These are phyloP conservation scores for Agrochola lychnidis DNA, from an alignment of 2,888 invertebrate species.

Conservation along the genomic window DNA sequence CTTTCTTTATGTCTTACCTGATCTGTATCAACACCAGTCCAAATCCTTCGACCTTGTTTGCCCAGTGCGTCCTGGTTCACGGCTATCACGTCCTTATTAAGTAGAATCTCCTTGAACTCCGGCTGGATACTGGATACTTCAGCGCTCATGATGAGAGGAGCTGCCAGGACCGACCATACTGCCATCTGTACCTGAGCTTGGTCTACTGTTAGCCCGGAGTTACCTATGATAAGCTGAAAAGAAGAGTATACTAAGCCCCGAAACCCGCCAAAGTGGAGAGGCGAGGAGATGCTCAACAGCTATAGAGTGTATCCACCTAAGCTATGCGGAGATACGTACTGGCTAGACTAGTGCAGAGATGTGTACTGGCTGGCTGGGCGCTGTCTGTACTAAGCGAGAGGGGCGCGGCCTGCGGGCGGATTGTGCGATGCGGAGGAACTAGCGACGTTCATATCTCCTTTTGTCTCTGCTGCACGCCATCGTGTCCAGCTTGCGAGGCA, in stretches of 20 bases:
- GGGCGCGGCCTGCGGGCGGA: background rate
- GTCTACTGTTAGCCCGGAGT: conserved; percentile 90
- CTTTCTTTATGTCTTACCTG: conserved; percentile 13
- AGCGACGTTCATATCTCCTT: background rate
- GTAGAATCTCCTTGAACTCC: conserved; percentile 90
- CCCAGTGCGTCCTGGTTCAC: conserved; percentile 92
- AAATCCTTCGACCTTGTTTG: conserved; percentile 89
- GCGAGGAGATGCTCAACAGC: too few species aligned
- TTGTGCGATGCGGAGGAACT: background rate
- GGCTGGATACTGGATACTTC: conserved; percentile 88
- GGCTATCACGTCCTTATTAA: conserved; percentile 91
- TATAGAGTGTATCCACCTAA: too few species aligned
- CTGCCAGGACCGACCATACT: conserved; percentile 92
- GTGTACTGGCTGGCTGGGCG: too few species aligned
- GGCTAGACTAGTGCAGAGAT: too few species aligned
- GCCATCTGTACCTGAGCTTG: conserved; percentile 93
- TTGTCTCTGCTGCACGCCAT: background rate
- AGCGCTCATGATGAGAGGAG: conserved; percentile 92
- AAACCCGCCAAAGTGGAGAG: too few species aligned
- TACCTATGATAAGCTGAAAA: conserved; percentile 89
- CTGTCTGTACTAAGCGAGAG: too few species aligned
- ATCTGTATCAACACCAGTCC: conserved; percentile 70
- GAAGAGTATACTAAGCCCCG: background rate
- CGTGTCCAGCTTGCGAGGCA: background rate
- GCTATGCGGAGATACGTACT: too few species aligned